Conservation (phyloP, 2,888 invertebrate species). For the Gibbula magus region DNA sequence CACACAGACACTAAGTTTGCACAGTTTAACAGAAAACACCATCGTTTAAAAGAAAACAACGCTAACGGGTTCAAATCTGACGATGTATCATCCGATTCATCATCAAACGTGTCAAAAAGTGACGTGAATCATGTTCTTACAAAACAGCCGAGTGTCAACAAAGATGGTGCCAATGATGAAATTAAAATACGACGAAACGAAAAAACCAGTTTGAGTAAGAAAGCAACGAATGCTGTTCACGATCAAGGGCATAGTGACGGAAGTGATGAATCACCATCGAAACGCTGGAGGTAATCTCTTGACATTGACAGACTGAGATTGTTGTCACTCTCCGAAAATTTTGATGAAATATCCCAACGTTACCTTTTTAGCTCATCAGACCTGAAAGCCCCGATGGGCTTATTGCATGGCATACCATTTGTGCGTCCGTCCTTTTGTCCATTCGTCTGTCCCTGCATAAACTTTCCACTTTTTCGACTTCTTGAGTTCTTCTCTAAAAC, state of each 20-base stretch:
- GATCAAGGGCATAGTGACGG: not conserved
- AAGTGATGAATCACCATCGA: conserved; percentile 17
- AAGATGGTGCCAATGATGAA: not conserved
- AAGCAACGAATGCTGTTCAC: not conserved
- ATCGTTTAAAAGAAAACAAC: conserved; percentile 41
- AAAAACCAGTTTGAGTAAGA: not conserved
- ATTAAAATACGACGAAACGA: not conserved
- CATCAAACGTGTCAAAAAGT: too few species aligned
- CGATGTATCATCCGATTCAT: not conserved
- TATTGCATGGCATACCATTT: too few species aligned
- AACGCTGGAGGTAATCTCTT: not conserved
- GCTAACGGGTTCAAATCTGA: not conserved
- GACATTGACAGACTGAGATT: too few species aligned
- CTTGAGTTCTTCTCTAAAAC: too few species aligned
- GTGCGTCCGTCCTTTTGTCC: too few species aligned
- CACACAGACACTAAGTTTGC: conserved; percentile 80
- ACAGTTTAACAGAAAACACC: conserved; percentile 54
- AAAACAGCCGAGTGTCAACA: not conserved
- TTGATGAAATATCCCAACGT: too few species aligned
- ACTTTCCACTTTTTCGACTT: too few species aligned
- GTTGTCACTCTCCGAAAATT: too few species aligned
- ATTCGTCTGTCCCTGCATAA: too few species aligned
- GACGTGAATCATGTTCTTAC: too few species aligned
- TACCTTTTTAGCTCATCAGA: too few species aligned
- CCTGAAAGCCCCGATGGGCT: too few species aligned